Evolutionary conservation across 2,888 invertebrate species (phyloP).

Genomic region (Melolontha melolontha): DNA sequence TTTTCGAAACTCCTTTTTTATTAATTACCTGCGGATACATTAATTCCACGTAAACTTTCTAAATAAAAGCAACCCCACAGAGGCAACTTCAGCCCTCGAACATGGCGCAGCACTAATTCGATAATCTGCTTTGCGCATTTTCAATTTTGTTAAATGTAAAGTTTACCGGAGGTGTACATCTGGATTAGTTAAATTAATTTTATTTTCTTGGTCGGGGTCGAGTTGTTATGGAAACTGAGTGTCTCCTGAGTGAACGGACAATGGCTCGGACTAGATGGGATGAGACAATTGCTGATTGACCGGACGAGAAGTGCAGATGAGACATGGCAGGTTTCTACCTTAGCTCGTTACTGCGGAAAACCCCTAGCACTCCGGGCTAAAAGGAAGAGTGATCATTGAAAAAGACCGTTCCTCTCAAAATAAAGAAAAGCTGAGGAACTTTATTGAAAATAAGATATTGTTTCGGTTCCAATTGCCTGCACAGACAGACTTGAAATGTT

Average conservation of each 20-base stretch:
- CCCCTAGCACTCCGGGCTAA: constrained; percentile 34
- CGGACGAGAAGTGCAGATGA: constrained; percentile 50
- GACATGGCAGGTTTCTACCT: constrained; percentile 42
- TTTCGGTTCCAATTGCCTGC: neutral
- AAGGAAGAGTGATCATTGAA: constrained; percentile 29
- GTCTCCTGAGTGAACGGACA: constrained; percentile 51
- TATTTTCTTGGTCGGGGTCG: constrained; percentile 53
- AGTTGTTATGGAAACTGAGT: constrained; percentile 59
- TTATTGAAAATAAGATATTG: constrained; percentile 22
- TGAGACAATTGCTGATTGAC: constrained; percentile 60
- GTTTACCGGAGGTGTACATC: constrained; percentile 48
- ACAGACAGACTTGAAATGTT: no score
- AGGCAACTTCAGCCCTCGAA: constrained; percentile 18
- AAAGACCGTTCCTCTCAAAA: constrained; percentile 17
- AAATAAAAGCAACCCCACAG: constrained; percentile 34
- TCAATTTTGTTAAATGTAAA: constrained; percentile 51
- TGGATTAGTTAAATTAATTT: constrained; percentile 59
- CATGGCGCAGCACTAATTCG: constrained; percentile 43
- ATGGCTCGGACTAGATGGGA: constrained; percentile 55
- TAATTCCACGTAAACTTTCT: constrained; percentile 36
- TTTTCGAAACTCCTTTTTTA: constrained; percentile 28
- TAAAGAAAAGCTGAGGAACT: constrained; percentile 6
- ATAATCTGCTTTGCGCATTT: constrained; percentile 51
- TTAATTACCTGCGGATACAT: constrained; percentile 38
- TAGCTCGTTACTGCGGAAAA: constrained; percentile 36